Evolutionary conservation across 2,797 vertebrate species (phyloP), one percentile per base, ranked within the genome.

Genomic region (Bovichtus variegatus): DNA sequence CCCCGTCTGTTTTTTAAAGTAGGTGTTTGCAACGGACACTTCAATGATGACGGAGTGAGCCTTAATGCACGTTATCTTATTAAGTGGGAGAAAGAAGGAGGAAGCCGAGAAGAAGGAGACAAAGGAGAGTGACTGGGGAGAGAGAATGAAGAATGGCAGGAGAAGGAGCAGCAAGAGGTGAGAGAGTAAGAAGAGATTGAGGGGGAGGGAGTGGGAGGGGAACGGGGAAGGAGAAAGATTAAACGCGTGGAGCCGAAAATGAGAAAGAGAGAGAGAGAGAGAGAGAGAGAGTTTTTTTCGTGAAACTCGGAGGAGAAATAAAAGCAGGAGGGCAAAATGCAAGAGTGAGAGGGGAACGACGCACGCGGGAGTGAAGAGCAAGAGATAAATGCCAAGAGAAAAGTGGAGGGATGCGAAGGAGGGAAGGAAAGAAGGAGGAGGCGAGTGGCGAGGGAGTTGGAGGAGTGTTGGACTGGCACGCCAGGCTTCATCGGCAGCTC

Each of bases 371-470:
- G 43, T 6, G 49, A 60, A 27, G 67, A 71, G 34, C 19, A 29
- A 21, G n/a, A 84, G 73, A 74, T 60, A 44, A 75, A 85, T 57
- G 59, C 41, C 23, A 18, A 43, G 34, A 63, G 64, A 46, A 80
- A 55, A 57, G 57, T 18, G 27, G 59, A 2, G 16, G 38, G 43
- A n/a, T n/a, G n/a, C n/a, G n/a, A n/a, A 71, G 67, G 50, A 68
- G 70, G 31, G 5, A 44, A 54, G 46, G 36, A 75, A 51, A 66
- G 27, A 51, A 58, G 59, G 47, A 76, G 71, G 84, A 65, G 85
- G 80, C 7, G 59, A 82, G 41, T 74, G 91, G 92, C 83, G 71
- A 72, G 68, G n/a, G 66, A 71, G 73, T 36, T 76, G 68, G 75
- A 91, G 83, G 79, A 72, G 65, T 6, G 13, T 44, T 18, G 1